Percentiles rank a stretch among this genome's conserved stretches.
phyloP scores from a whole-genome alignment of 2,113 vertebrate species.

The Patagioenas fasciata region DNA sequence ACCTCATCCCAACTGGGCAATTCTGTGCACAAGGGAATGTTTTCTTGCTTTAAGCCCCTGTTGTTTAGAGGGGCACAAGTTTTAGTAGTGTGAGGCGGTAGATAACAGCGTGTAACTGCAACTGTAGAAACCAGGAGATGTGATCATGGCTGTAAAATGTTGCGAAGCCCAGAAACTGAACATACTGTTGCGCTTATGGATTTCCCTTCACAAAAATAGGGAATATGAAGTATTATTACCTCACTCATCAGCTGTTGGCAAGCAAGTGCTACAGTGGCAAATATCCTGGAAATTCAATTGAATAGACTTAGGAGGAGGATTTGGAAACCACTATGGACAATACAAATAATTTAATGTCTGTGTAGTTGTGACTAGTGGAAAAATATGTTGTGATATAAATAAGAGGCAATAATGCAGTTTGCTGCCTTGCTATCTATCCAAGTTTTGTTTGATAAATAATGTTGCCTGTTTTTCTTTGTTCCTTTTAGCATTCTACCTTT shows the following conservation, averaged over 20 bases:
- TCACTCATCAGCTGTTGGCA: neutral
- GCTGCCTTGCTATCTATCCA: neutral
- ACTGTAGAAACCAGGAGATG: neutral
- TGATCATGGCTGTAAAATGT: neutral
- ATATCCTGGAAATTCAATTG: neutral
- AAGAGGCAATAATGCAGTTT: neutral
- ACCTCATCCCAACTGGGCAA: rapidly evolving
- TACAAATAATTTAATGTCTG: neutral
- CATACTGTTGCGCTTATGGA: neutral
- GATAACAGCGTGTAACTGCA: neutral
- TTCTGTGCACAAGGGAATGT: neutral
- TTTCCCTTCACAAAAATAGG: neutral
- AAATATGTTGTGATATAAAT: neutral
- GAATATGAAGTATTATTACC: neutral
- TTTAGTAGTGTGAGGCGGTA: neutral
- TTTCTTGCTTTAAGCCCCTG: neutral
- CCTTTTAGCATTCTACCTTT: neutral
- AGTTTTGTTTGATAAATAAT: slow-evolving; percentile 3
- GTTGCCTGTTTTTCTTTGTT: neutral
- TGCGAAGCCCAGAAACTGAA: neutral
- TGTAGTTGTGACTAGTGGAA: neutral
- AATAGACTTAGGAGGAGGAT: neutral
- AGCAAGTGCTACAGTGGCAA: neutral
- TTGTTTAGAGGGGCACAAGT: rapidly evolving
- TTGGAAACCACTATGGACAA: neutral